Evolutionary conservation across 2,888 invertebrate genomes (phyloP).

Genomic region (Eupeodes latifasciatus): DNA sequence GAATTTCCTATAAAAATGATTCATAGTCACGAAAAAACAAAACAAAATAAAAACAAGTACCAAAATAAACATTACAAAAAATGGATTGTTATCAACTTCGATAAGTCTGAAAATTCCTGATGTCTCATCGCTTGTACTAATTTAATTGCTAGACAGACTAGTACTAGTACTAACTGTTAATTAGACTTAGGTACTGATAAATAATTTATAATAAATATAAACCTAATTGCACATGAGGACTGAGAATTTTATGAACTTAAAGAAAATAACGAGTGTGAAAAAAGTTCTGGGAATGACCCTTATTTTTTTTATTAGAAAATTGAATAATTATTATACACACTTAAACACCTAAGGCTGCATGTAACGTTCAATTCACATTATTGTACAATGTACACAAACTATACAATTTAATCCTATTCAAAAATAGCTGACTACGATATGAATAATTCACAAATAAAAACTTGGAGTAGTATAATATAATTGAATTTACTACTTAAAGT

Average conservation of each 20-base stretch:
- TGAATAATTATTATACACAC: neutral
- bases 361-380: neutral
- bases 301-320: neutral
- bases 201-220: neutral
- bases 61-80: neutral
- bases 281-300: neutral
- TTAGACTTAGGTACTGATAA: neutral
- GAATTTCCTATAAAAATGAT: neutral
- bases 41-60: conserved; percentile 11
- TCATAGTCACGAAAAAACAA: neutral
- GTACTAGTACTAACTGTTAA: conserved; percentile 3
- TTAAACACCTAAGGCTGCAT: neutral
- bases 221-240: too few species aligned
- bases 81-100: neutral
- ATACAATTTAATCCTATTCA: neutral
- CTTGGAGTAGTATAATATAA: neutral
- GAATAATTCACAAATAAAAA: conserved; percentile 19
- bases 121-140: neutral
- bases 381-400: neutral
- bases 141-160: neutral
- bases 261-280: too few species aligned
- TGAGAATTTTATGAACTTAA: too few species aligned
- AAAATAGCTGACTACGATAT: neutral
- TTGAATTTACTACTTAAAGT: neutral
- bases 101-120: neutral